Percentiles rank a stretch among this genome's conserved stretches.
Evolutionary conservation across 2,888 invertebrate genomes (phyloP).

Genomic region (Drosophila cracens): DNA sequence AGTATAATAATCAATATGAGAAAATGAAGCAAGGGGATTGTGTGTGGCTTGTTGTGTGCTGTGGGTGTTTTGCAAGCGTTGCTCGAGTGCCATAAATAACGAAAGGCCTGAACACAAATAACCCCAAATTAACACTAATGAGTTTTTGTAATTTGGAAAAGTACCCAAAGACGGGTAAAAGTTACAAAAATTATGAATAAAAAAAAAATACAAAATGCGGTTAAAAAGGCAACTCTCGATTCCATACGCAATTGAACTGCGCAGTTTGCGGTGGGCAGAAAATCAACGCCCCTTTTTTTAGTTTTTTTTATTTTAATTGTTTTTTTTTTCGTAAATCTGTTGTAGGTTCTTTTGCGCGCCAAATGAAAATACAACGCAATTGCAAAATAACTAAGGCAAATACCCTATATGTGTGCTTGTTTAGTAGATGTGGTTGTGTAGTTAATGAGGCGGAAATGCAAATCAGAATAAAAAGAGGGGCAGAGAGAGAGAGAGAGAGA

Average conservation of each 20-base stretch:
- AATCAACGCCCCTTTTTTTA: conserved; percentile 44
- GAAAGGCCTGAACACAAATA: conserved; percentile 46
- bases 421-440: conserved; percentile 37
- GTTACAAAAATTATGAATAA: conserved; percentile 18
- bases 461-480: conserved; percentile 46
- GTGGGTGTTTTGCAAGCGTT: conserved; percentile 44
- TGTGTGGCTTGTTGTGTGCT: conserved; percentile 10
- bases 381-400: neutral
- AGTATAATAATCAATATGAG: neutral
- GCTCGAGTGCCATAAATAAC: conserved; percentile 61
- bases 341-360: conserved; percentile 52
- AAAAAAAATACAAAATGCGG: conserved; percentile 14
- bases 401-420: conserved; percentile 11
- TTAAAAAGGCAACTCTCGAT: conserved; percentile 38
- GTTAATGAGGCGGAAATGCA: conserved; percentile 74
- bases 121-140: conserved; percentile 62
- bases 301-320: no score
- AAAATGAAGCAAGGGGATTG: neutral
- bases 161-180: conserved; percentile 33
- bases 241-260: conserved; percentile 23
- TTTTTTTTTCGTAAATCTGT: neutral
- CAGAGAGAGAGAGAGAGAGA: conserved; percentile 5
- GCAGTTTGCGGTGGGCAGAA: conserved; percentile 43
- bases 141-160: conserved; percentile 59
- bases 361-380: conserved; percentile 41